Percentiles rank a stretch among this genome's conserved stretches.
Evolutionary conservation across 2,888 invertebrate genomes (phyloP).

Genomic region (Tyria jacobaeae): DNA sequence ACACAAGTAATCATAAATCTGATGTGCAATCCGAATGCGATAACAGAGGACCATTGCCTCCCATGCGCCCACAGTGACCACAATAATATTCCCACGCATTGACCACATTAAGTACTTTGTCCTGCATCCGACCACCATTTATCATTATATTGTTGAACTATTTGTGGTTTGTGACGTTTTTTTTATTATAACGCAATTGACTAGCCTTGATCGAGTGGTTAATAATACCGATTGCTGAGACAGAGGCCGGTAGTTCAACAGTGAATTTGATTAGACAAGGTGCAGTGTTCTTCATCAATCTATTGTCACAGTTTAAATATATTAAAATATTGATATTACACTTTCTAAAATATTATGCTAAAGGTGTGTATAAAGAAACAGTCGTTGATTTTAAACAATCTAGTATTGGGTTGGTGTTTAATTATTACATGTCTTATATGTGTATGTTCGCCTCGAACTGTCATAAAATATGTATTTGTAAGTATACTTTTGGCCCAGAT

Average conservation of each 20-base stretch:
- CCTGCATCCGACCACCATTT: conserved; percentile 23
- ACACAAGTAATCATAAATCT: conserved; percentile 4
- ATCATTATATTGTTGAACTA: conserved; percentile 15
- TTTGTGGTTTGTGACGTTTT: conserved; percentile 1
- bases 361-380: too few relatives aligned
- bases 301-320: too few relatives aligned
- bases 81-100: conserved; percentile 16
- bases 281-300: too few relatives aligned
- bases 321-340: too few relatives aligned
- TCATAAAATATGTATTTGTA: conserved; percentile 37
- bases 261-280: too few relatives aligned
- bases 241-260: too few relatives aligned
- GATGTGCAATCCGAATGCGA: conserved; percentile 9
- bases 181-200: not conserved
- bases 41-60: conserved; percentile 12
- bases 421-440: conserved; percentile 1
- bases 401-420: not conserved
- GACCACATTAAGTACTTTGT: conserved; percentile 17
- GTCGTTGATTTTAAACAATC: conserved; percentile 3
- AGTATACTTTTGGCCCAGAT: conserved; percentile 34
- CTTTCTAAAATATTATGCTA: not conserved
- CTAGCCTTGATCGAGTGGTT: too few relatives aligned
- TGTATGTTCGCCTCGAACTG: conserved; percentile 3
- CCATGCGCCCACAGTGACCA: conserved; percentile 15
- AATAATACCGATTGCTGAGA: too few relatives aligned